A percentile compares a stretch with the other conserved stretches of the same genome.
Evolutionary conservation across 2,888 invertebrate species (phyloP).

Genomic region (Xanthorhoe designata): DNA sequence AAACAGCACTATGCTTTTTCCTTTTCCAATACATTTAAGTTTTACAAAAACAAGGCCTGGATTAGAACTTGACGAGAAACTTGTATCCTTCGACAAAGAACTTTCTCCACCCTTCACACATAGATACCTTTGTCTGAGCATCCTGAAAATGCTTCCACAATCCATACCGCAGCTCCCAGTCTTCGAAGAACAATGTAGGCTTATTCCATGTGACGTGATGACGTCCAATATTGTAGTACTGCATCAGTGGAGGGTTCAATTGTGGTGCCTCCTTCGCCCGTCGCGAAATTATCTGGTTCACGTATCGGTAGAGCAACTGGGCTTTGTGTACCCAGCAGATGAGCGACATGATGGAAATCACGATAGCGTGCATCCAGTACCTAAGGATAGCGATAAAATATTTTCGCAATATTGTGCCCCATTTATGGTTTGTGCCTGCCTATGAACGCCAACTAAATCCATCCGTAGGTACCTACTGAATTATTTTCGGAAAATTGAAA

Average conservation of each 20-base stretch:
- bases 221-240: constrained; percentile 80
- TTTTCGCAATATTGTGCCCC: neutral
- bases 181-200: constrained; percentile 87
- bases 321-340: constrained; percentile 88
- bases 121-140: constrained; percentile 37
- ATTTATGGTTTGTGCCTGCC: too few species aligned
- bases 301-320: constrained; percentile 82
- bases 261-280: constrained; percentile 87
- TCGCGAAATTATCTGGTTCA: constrained; percentile 83
- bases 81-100: too few species aligned
- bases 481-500: too few species aligned
- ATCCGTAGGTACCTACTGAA: too few species aligned
- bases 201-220: constrained; percentile 87
- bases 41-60: too few species aligned
- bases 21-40: too few species aligned
- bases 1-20: too few species aligned
- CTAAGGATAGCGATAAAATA: constrained; percentile 30
- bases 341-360: constrained; percentile 86
- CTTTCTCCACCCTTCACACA: too few species aligned
- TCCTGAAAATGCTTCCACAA: constrained; percentile 86
- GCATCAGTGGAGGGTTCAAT: constrained; percentile 86
- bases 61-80: too few species aligned
- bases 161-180: constrained; percentile 88
- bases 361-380: constrained; percentile 86
- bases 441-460: too few species aligned